Base-by-base conservation (phyloP, 2,797 vertebrate species). In the Cyclura pinguis region DNA sequence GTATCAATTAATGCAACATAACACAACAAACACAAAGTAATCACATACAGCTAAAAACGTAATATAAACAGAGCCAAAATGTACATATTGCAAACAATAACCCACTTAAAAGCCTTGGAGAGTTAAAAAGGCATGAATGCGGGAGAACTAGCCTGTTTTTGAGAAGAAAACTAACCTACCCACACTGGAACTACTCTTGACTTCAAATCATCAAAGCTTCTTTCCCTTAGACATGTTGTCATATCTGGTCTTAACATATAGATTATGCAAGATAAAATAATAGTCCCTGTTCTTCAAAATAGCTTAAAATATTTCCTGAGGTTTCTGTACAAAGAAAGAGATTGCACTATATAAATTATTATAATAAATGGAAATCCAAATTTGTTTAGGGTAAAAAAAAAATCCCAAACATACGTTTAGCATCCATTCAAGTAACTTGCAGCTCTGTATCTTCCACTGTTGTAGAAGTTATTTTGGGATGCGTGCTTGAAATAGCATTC, bases 401-500 rank as follows among this genome's bases (percentile, higher is more conserved):
- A 0, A 73, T 14, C 29, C 38, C 20, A 82, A 42, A 52, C 27
- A 64, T 27, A 62, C 80, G 59, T 29, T 20, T 59, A 52, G 22
- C 20, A 52, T 52, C 76, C 22, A 50, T 80, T 69, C 32, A 29
- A 12, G 78, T 24, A 32, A 69, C 50, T 81, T 3, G 2, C 47
- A 55, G 6, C 22, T 69, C 32, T 72, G 9, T 80, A 80, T 67
- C 59, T n/a, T 27, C n/a, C 16, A 64, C 22, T 2, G 20, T 38
- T 47, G 50, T 8, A 80, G 76, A 87, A 69, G 80, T 50, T 78
- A 59, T 55, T 22, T 2, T 20, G 29, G 57, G 24, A 7, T n/a
- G 50, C 55, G 6, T n/a, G 50, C 59, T 84, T 86, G 6, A 4
- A 0, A 3, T 86, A 29, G 76, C 9, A 38, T 42, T 0, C 1